Percentiles rank a stretch among this genome's conserved stretches.
Evolutionary conservation across 1,140 invertebrate species (phyloP).

Genomic region (Pachypsylla venusta): DNA sequence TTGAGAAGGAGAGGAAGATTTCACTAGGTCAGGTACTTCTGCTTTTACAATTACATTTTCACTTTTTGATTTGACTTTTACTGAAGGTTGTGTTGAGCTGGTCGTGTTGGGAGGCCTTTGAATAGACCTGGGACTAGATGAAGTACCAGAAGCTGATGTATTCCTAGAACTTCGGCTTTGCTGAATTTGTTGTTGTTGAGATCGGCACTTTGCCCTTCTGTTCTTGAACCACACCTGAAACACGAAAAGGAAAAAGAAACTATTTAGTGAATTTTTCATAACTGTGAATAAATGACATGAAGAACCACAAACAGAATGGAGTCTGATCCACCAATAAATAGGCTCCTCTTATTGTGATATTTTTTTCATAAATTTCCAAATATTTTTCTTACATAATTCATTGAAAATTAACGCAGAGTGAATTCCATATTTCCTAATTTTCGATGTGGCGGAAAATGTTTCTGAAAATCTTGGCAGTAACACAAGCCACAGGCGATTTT

Average conservation of each 20-base stretch:
- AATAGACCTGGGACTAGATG: not conserved
- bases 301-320: too few species aligned
- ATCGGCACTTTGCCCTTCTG: not conserved
- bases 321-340: too few species aligned
- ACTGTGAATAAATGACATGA: too few species aligned
- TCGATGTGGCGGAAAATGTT: too few species aligned
- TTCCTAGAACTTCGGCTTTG: not conserved
- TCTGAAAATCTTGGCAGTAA: too few species aligned
- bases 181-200: slow-evolving; percentile 5
- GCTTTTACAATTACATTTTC: not conserved
- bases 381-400: too few species aligned
- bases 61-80: not conserved
- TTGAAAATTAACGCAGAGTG: too few species aligned
- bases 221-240: slow-evolving; percentile 5
- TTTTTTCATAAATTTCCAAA: too few species aligned
- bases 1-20: not conserved
- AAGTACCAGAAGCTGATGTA: not conserved
- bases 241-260: not conserved
- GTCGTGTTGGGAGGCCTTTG: not conserved
- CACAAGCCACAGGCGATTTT: too few species aligned
- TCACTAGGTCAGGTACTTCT: slow-evolving; percentile 7
- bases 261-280: too few species aligned
- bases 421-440: too few species aligned
- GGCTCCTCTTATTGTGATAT: too few species aligned
- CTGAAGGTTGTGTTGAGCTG: not conserved